Evolutionary conservation across 2,888 invertebrate species (phyloP), one percentile per base, ranked within the genome.

Genomic region (Mimas tiliae): DNA sequence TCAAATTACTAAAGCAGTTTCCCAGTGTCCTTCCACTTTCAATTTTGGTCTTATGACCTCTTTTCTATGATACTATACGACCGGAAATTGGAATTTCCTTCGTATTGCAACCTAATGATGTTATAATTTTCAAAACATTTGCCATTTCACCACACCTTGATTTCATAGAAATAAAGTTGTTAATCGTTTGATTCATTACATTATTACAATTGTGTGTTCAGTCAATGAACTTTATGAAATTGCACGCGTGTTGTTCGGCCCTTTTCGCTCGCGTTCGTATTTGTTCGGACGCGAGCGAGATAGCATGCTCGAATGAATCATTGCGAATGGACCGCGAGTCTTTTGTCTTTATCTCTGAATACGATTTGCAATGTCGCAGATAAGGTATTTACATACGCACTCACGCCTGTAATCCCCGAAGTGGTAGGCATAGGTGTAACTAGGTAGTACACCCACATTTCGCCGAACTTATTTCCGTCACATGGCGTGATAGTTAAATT

Each of bases 221-320:
- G 58, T 58, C 58, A 58, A 42, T 58, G 58, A 58, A 58, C 58
- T 58, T 58, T 58, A 58, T 38, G 42, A 58, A 58, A 58, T 58
- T 42, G 42, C 58, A 42, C 58, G 38, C 38, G 58, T 58, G 42
- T 11, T 58, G 11, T 12, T 58, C 42, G 12, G 12, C 38, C 38
- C 38, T 38, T 19, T 19, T 58, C 58, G 12, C 21, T 58, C 58
- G n/a, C 19, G 12, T 58, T 38, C 38, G 38, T 19, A 9, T 34
- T n/a, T 33, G 16, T 19, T 38, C 11, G 19, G 8, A 42, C 19
- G 58, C 21, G 58, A 58, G 42, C 16, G 58, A 42, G 58, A 58
- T 1, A 16, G 42, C 6, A 42, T 58, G 58, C 42, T 42, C 38
- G 19, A 45, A n/a, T 58, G 42, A 42, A 42, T 58, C 58, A 58